phyloP scores from a whole-genome alignment of 2,888 invertebrate genomes.

The Epicampocera succincta region DNA sequence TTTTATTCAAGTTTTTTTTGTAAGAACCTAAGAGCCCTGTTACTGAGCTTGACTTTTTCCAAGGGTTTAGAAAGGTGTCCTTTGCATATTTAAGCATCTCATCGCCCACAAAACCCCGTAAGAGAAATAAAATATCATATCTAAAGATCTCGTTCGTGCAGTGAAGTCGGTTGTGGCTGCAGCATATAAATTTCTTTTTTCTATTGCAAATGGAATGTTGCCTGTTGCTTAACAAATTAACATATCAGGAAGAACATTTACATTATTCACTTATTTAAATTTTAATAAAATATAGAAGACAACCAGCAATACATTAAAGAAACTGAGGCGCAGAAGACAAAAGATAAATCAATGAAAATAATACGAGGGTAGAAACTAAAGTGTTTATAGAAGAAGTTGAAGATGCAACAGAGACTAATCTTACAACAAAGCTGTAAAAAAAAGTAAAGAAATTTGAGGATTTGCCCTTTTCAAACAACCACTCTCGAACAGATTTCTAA shows the following conservation, averaged over 20 bases:
- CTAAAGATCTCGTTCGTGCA: constrained; percentile 23
- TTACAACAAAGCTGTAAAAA: too few species aligned
- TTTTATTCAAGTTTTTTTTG: too few species aligned
- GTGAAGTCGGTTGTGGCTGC: constrained; percentile 18
- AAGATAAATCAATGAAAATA: neutral
- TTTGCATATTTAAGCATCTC: too few species aligned
- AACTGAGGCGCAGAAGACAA: neutral
- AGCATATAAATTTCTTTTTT: constrained; percentile 18
- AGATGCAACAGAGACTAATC: too few species aligned
- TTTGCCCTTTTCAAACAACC: neutral
- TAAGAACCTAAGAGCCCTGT: neutral
- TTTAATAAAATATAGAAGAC: constrained; percentile 13
- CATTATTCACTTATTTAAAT: constrained; percentile 46
- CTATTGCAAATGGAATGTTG: constrained; percentile 34
- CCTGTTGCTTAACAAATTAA: constrained; percentile 57
- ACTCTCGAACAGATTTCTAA: constrained; percentile 4
- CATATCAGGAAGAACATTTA: constrained; percentile 55
- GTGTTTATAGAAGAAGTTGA: too few species aligned
- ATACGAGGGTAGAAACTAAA: neutral
- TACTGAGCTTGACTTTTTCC: too few species aligned
- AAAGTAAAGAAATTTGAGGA: neutral
- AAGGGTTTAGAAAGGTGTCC: constrained; percentile 9
- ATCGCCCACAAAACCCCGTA: neutral
- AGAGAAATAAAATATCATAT: constrained; percentile 3
- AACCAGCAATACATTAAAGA: neutral